Evolutionary conservation across 1,140 invertebrate genomes (phyloP), one percentile per base, ranked within the genome.

Genomic region (Lysiphlebus fabarum): DNA sequence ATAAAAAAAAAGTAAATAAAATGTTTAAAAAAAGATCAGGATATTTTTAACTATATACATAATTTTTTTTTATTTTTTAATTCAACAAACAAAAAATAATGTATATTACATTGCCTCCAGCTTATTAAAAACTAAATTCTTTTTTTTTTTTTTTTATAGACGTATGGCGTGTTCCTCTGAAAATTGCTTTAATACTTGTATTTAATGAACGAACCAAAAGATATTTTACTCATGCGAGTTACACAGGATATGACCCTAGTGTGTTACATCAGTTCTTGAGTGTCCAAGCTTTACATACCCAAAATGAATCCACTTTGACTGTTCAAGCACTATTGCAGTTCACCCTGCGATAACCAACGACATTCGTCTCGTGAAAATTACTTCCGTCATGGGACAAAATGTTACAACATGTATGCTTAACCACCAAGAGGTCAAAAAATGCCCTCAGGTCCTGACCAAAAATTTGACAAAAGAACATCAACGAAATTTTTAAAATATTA

Each of bases 361-460:
- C 68, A 70, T 71, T 79, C 76, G 74, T 78, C 77, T 78, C 72
- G 34, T 36, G 76, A 73, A 77, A 79, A 79, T 78, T 79, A 78
- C 77, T 76, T 79, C 77, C 76, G 74, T 68, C 67, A 63, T 51
- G 9, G 11, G 42, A 26, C 17, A 26, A 1, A 26, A 26, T 26
- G 17, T 26, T 26, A 26, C 17, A 26, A 26, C 17, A 26, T 26
- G 17, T 26, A n/a, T n/a, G 17, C 17, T 26, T 26, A 26, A 26
- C 17, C 17, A 26, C 17, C 2, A 26, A 26, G 17, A 26, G 17
- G 17, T 26, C 17, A 26, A 26, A 26, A 26, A 4, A 26, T 26
- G 17, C 4, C 17, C 17, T 26, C 2, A 1, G 17, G 17, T 4
- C 17, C 17, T 26, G 17, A 26, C 17, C 17, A 26, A 26, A 4